Evolutionary conservation across 2,797 vertebrate genomes (phyloP).

Genomic region (Sebastes variabilis): DNA sequence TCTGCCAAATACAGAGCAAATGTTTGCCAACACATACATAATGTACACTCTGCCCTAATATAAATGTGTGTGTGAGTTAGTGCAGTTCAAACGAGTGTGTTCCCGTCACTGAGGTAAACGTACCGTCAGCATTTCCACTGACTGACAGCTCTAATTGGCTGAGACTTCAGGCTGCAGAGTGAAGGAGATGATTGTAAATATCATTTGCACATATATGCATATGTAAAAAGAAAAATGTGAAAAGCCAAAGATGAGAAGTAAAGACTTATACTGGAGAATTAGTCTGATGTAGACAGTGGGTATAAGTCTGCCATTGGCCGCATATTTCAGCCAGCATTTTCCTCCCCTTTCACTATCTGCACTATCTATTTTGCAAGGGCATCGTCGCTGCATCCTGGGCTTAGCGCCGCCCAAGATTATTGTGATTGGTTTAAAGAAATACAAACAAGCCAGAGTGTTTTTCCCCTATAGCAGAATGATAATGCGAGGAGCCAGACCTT

Average conservation of each 20-base stretch:
- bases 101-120: neutral
- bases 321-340: too few relatives aligned
- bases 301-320: too few relatives aligned
- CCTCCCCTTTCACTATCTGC: too few relatives aligned
- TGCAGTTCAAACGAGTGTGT: neutral
- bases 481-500: neutral
- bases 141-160: conserved; percentile 4
- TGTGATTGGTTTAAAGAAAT: too few relatives aligned
- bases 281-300: too few relatives aligned
- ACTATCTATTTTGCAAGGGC: too few relatives aligned
- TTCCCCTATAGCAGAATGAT: neutral
- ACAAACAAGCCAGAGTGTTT: neutral
- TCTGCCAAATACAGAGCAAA: neutral
- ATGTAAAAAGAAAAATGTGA: neutral
- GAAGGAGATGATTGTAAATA: neutral
- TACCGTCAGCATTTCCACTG: neutral
- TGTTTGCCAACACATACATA: neutral
- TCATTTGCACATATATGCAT: neutral
- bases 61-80: neutral
- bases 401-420: too few relatives aligned
- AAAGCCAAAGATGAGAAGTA: neutral
- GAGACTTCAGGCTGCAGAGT: neutral
- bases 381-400: too few relatives aligned
- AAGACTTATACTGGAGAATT: neutral
- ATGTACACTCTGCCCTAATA: neutral